These are phyloP conservation scores for Hipposideros armiger DNA, from an alignment of 2,113 vertebrate genomes.

Conservation along the genomic window DNA sequence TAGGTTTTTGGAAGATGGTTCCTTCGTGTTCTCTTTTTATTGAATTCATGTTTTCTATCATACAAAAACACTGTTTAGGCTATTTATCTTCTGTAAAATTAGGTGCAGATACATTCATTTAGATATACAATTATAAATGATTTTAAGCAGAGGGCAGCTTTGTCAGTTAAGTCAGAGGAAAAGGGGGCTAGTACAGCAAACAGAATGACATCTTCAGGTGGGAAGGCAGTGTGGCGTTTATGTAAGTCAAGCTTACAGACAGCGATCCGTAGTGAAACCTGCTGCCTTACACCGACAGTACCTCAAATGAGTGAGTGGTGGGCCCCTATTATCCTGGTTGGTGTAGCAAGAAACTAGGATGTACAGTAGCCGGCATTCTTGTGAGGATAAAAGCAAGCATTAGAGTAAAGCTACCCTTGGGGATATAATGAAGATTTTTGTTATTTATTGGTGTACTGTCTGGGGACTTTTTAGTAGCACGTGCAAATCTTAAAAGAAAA, in stretches of 20 bases:
- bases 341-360: neutral
- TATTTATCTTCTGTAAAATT: constrained; percentile 87
- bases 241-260: neutral
- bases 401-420: neutral
- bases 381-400: neutral
- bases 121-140: constrained; percentile 80
- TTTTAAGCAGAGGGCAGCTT: constrained; percentile 86
- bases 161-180: constrained; percentile 74
- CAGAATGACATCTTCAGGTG: neutral
- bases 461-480: neutral
- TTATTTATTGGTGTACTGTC: neutral
- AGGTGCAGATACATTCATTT: neutral
- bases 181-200: neutral
- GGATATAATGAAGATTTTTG: neutral
- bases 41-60: constrained; percentile 86
- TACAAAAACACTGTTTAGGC: constrained; percentile 79
- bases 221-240: neutral
- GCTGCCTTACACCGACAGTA: neutral
- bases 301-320: neutral
- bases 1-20: constrained; percentile 83
- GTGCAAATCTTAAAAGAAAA: constrained; percentile 1
- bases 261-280: neutral
- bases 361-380: neutral
- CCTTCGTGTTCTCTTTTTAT: constrained; percentile 86
- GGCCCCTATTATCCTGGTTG: neutral